Evolutionary conservation across 2,888 invertebrate species (phyloP).

Genomic region (Magallana nippona): DNA sequence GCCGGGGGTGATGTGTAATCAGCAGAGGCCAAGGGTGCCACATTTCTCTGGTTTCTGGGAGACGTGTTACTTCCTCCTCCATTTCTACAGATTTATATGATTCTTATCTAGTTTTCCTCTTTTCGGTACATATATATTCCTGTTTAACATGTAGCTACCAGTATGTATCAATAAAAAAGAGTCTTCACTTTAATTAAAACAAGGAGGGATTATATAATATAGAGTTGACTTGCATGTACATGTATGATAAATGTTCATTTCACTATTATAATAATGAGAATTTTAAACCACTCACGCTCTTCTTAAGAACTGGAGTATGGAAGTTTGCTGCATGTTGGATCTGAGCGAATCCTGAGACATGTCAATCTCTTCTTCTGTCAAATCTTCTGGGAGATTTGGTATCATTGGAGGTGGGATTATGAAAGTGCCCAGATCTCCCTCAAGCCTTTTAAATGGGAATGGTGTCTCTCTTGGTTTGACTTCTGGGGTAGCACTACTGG

Average conservation of each 20-base stretch:
- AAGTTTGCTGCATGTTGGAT: constrained; percentile 63
- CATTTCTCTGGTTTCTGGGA: constrained; percentile 21
- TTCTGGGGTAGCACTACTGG: constrained; percentile 2
- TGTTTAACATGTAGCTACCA: neutral
- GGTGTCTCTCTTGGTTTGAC: neutral
- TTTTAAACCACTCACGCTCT: constrained; percentile 57
- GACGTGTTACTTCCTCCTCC: neutral
- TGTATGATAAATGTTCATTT: neutral
- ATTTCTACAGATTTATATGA: neutral
- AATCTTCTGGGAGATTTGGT: neutral
- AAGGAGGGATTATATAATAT: neutral
- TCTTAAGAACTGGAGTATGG: constrained; percentile 70
- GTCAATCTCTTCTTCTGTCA: constrained; percentile 39
- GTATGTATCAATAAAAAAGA: neutral
- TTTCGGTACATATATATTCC: neutral
- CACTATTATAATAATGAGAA: no score
- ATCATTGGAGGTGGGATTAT: constrained; percentile 33
- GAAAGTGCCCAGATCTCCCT: constrained; percentile 18
- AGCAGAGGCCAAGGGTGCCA: neutral
- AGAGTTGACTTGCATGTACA: neutral
- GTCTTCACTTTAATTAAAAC: no score
- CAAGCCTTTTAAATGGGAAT: neutral
- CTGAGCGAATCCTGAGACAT: constrained; percentile 38
- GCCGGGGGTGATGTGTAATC: neutral
- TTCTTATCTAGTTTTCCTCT: no score